phyloP scores from a whole-genome alignment of 2,888 invertebrate species.

The Bellardia pandia region DNA sequence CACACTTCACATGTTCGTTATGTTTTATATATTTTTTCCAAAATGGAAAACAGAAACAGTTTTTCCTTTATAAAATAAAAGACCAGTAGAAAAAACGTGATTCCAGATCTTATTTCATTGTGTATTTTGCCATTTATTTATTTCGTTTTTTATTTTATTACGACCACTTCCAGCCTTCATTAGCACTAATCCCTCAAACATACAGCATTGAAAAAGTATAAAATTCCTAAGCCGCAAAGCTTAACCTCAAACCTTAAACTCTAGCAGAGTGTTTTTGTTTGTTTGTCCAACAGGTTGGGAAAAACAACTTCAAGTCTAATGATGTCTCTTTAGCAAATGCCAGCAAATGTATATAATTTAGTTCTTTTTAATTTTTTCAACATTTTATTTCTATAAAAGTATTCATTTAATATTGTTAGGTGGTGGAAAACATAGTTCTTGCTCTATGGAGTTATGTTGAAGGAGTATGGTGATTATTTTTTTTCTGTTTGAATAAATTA shows the following conservation, averaged over 20 bases:
- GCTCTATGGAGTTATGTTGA: too few relatives aligned
- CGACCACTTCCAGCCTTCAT: conserved; percentile 36
- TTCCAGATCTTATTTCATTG: conserved; percentile 5
- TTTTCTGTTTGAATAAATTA: too few relatives aligned
- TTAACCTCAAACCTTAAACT: conserved; percentile 46
- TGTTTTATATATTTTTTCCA: background rate
- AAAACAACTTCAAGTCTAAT: conserved; percentile 49
- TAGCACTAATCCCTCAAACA: conserved; percentile 59
- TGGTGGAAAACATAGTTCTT: background rate
- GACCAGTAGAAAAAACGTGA: conserved; percentile 37
- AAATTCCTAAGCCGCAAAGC: conserved; percentile 48
- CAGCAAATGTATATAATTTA: conserved; percentile 34
- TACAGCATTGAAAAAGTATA: conserved; percentile 26
- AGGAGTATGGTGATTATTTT: too few relatives aligned
- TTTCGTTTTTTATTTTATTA: background rate
- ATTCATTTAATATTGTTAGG: conserved; percentile 1
- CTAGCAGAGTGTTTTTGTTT: background rate
- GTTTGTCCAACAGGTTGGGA: background rate
- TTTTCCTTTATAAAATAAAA: conserved; percentile 5
- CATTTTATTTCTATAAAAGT: background rate
- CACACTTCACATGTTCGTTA: background rate
- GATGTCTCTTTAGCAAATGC: conserved; percentile 36
- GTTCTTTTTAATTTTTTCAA: background rate
- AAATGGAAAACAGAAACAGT: background rate
- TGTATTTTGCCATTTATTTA: conserved; percentile 5